Conservation (phyloP, 2,113 vertebrate species). For the Gymnogyps californianus region DNA sequence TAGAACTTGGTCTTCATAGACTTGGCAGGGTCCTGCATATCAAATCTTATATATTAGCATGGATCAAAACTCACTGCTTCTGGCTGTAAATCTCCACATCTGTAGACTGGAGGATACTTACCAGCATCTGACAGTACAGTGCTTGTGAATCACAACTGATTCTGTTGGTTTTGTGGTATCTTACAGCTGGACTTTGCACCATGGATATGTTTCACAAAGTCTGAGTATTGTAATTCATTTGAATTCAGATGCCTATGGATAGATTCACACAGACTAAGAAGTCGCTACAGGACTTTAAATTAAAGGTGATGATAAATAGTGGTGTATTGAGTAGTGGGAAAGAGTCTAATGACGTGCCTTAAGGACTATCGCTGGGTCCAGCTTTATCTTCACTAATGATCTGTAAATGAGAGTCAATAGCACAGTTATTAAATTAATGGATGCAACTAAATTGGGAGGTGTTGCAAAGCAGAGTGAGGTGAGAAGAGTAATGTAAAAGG, state of each 20-base stretch:
- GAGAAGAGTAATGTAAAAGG: background rate
- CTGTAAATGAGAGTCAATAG: conserved; percentile 44
- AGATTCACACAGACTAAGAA: background rate
- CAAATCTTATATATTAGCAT: rapidly evolving
- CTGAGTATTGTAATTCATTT: background rate
- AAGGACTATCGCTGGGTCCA: background rate
- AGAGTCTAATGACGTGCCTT: background rate
- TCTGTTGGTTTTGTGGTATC: background rate
- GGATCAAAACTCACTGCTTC: background rate
- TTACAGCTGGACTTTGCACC: background rate
- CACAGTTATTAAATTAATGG: conserved; percentile 49
- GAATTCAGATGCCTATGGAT: background rate
- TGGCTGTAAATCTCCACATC: background rate
- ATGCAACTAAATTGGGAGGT: conserved; percentile 32
- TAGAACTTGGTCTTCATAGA: background rate
- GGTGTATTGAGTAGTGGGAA: background rate
- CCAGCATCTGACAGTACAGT: background rate
- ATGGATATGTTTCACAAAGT: background rate
- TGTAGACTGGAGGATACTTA: background rate
- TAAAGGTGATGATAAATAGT: conserved; percentile 45
- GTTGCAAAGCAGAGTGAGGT: background rate
- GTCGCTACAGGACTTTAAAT: background rate
- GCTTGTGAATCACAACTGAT: background rate
- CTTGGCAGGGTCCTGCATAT: background rate
- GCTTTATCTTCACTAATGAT: conserved; percentile 39